Evolutionary conservation across 2,797 vertebrate species (phyloP), one percentile per base, ranked within the genome.

Genomic region (Poecilia gillii): DNA sequence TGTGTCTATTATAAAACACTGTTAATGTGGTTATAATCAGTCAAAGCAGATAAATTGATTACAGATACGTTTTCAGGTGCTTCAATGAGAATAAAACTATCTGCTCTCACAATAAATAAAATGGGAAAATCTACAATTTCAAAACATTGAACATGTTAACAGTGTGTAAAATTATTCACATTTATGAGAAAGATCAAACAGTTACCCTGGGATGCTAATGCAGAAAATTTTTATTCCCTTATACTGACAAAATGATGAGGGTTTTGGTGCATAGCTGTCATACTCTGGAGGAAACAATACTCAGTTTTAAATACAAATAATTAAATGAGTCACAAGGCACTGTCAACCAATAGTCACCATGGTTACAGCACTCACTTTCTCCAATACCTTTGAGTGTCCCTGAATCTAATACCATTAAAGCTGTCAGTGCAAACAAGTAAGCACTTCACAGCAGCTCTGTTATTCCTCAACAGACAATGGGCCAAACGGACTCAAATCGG

Each of bases 251-350:
- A 79, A 78, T 66, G 9, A 39, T 3, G n/a, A 74, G 72, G 51
- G 71, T 79, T 75, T 79, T 77, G 70, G 83, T 93, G 92, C 91
- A 93, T 91, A 94, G 92, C 89, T 83, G 55, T 80, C 36, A 87
- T 76, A 73, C 59, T 75, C 78, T 57, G 12, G 47, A 77, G 64
- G 57, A 76, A 59, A 80, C 80, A 45, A 87, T 31, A 53, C 47
- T 72, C 45, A 55, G 23, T 41, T 81, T 77, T 87, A 79, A 87
- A 82, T 78, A 81, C 75, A 87, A 85, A 84, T 81, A 59, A 84
- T 59, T 78, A 81, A 89, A 80, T 90, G 88, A 93, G 80, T 92
- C 90, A 90, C 88, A 93, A 93, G 91, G 89, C 91, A 94, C 90
- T 85, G 91, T 92, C 89, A 87, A 82, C 75, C 84, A 77, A 91